Evolutionary conservation across 2,888 invertebrate species (phyloP), one percentile per base, ranked within the genome.

Genomic region (Agrilus biguttatus): DNA sequence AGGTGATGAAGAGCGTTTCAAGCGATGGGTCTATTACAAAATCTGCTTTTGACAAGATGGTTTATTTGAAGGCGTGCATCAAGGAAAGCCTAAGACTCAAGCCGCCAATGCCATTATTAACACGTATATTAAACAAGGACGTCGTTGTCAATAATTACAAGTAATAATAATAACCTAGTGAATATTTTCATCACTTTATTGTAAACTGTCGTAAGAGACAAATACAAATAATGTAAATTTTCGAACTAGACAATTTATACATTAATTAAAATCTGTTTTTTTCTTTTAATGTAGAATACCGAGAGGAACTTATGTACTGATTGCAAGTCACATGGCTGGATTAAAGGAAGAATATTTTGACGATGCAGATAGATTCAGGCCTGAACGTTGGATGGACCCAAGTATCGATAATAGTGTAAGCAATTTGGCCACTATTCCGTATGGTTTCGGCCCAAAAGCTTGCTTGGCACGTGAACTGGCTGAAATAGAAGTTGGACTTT

Each of bases 321-420:
- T 79, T 72, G 77, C 79, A 0, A 76, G 74, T 37, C 73, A 76
- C 60, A 70, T 80, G 38, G 66, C 77, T 1, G 71, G 75, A 13
- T 56, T 72, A 43, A 71, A 75, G 42, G 79, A 80, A 49, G 74
- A 75, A 49, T 75, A 80, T 56, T 80, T 74, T 50, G 79, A 80
- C 21, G 76, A 80, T 49, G 74, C 79, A 0, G 53, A 63, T 1
- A 72, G 71, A 45, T 80, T 76, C 52, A 62, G 66, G 47, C 80
- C 80, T 1, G 78, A 79, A 50, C 66, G 80, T 44, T 80, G 80
- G 80, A 53, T 77, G 13, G 64, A 70, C 12, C 65, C 67, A 45
- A 35, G 14, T 23, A 42, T 28, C 8, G 14, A 28, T 33, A 17
- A 13, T 14, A 21, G 8, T 19, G 13, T 37, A 21, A 73, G 74